Base-by-base conservation (phyloP, 2,113 vertebrate genomes). In the Gymnocephalus cernua region DNA sequence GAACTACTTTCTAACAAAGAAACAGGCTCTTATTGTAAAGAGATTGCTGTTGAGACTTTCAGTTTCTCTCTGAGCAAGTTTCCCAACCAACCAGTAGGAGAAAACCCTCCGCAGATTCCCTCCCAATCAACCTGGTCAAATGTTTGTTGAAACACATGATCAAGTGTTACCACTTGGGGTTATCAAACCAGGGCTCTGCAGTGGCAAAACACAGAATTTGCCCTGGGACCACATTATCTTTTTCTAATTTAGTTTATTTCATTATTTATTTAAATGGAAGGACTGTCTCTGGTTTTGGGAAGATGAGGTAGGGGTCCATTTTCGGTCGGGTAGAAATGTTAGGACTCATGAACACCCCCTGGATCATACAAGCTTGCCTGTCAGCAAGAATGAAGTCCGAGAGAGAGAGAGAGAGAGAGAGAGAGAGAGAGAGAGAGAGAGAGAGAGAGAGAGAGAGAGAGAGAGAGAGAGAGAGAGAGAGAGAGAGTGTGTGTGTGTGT, bases 401-500 rank as follows among this genome's bases (percentile, higher is more conserved):
- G n/a, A n/a, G n/a, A n/a, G n/a, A n/a, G n/a, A n/a, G n/a, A n/a
- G n/a, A n/a, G n/a, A n/a, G n/a, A n/a, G n/a, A n/a, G n/a, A n/a
- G n/a, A n/a, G n/a, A n/a, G n/a, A n/a, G n/a, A n/a, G n/a, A n/a
- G n/a, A n/a, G n/a, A n/a, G n/a, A n/a, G n/a, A n/a, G n/a, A n/a
- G n/a, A n/a, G n/a, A n/a, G n/a, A n/a, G n/a, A n/a, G n/a, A n/a
- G n/a, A n/a, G n/a, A n/a, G n/a, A n/a, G n/a, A n/a, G n/a, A n/a
- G n/a, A n/a, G n/a, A n/a, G n/a, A n/a, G n/a, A n/a, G n/a, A n/a
- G n/a, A n/a, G n/a, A n/a, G n/a, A n/a, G n/a, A n/a, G n/a, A n/a
- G n/a, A n/a, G n/a, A n/a, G n/a, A n/a, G n/a, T 64, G 65, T 48
- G 45, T 63, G 44, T 59, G 35, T 64, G 58, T 73, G 15, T 35